phyloP scores from a whole-genome alignment of 2,797 vertebrate genomes.

The Liparis tanakae region DNA sequence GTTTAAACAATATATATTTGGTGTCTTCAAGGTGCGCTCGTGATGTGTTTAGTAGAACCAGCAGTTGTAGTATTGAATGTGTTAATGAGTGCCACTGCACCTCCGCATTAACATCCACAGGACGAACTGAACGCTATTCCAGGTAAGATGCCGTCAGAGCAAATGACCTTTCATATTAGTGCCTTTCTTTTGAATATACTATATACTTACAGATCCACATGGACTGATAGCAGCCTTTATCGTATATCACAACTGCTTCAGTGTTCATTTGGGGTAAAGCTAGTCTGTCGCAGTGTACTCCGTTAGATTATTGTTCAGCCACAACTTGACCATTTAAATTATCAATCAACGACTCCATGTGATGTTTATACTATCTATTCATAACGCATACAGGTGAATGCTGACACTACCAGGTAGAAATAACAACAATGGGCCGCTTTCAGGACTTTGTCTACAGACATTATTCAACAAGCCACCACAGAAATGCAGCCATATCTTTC shows the following conservation, averaged over 20 bases:
- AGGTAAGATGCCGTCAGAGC: conserved; percentile 46
- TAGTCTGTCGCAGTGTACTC: not conserved
- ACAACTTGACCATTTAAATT: conserved; percentile 18
- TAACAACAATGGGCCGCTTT: conserved; percentile 51
- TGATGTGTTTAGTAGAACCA: conserved; percentile 15
- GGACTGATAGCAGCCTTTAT: not conserved
- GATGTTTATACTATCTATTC: conserved; percentile 29
- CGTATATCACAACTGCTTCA: not conserved
- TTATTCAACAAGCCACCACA: conserved; percentile 35
- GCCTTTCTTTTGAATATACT: not conserved
- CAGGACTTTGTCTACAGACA: conserved; percentile 19
- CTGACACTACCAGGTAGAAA: conserved; percentile 26
- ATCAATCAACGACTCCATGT: conserved; percentile 29
- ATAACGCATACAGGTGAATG: conserved; percentile 20
- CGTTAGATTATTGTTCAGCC: not conserved
- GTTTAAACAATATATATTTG: not conserved
- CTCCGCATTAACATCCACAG: conserved; percentile 13
- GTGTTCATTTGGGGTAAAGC: not conserved
- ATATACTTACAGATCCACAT: not conserved
- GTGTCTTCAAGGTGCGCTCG: not conserved
- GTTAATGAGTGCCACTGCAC: conserved; percentile 31
- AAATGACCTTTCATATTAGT: conserved; percentile 10
- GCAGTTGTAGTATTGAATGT: conserved; percentile 31
- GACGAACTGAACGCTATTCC: conserved; percentile 27
- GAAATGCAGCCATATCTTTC: conserved; percentile 28